phyloP scores from a whole-genome alignment of 2,113 vertebrate genomes.

The Nesogale talazaci region DNA sequence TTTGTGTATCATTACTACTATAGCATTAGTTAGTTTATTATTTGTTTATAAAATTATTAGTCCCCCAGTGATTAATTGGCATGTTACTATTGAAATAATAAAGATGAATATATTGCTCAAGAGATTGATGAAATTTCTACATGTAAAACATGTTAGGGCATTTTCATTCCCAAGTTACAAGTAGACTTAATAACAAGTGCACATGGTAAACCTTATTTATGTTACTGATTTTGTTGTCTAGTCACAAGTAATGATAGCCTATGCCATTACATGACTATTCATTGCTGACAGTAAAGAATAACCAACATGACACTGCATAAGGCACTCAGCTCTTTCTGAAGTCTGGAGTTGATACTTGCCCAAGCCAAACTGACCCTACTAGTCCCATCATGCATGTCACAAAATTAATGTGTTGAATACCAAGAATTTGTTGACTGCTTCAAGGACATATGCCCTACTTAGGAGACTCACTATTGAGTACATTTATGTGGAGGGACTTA shows the following conservation, averaged over 20 bases:
- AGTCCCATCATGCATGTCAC: conserved; percentile 1
- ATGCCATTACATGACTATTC: not conserved
- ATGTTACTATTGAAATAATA: conserved; percentile 37
- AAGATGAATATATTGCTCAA: not conserved
- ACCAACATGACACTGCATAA: not conserved
- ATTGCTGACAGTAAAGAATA: not conserved
- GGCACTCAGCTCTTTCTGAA: conserved; percentile 5
- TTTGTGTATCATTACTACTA: not conserved
- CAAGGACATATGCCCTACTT: not conserved
- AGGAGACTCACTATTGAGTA: not conserved
- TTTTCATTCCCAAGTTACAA: not conserved
- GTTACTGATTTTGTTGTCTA: not conserved
- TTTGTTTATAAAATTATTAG: conserved; percentile 1
- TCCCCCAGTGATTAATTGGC: conserved; percentile 15
- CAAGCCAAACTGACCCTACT: conserved; percentile 47
- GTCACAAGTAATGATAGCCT: not conserved
- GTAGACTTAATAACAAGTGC: conserved; percentile 14
- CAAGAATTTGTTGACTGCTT: conserved; percentile 21
- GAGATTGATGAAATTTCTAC: conserved; percentile 47
- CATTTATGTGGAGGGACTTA: not conserved
- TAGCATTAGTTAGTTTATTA: conserved; percentile 16
- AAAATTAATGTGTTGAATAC: conserved; percentile 35
- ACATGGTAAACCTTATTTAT: conserved; percentile 38
- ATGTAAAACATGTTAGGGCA: not conserved
- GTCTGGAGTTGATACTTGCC: not conserved